Conservation (phyloP, 2,797 vertebrate genomes). For the Dallia pectoralis region DNA sequence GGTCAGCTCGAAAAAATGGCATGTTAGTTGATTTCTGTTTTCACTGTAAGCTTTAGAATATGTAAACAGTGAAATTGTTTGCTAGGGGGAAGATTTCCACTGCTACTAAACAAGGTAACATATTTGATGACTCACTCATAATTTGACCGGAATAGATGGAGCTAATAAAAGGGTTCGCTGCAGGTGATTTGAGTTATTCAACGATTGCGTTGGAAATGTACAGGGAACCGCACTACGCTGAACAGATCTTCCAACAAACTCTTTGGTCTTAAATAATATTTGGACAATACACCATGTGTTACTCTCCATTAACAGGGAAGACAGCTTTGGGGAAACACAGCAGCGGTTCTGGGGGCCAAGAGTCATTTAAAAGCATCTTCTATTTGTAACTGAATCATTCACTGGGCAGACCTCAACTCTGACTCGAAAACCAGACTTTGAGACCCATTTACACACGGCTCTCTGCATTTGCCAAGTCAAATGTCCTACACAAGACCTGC, state of each 20-base stretch:
- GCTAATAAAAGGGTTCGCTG: slow-evolving; percentile 21
- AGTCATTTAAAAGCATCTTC: slow-evolving; percentile 37
- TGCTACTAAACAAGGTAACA: slow-evolving; percentile 8
- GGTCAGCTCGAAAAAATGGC: not conserved
- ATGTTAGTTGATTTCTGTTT: not conserved
- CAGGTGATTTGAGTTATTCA: slow-evolving; percentile 9
- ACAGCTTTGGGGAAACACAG: slow-evolving; percentile 40
- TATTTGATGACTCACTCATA: slow-evolving; percentile 8
- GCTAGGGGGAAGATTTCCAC: not conserved
- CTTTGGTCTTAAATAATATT: slow-evolving; percentile 23
- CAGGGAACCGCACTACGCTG: slow-evolving; percentile 1
- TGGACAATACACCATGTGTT: slow-evolving; percentile 21
- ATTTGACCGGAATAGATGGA: slow-evolving; percentile 15
- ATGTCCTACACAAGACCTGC: slow-evolving; percentile 22
- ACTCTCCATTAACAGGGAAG: slow-evolving; percentile 30
- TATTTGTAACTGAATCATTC: slow-evolving; percentile 37
- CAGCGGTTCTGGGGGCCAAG: slow-evolving; percentile 50
- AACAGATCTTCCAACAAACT: slow-evolving; percentile 21
- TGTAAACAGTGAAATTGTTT: not conserved
- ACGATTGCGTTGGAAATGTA: slow-evolving; percentile 18
- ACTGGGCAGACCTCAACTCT: not conserved
- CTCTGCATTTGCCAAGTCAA: not conserved
- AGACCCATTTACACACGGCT: not conserved
- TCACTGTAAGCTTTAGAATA: not conserved
- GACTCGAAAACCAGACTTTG: not conserved